These are phyloP conservation scores for Myotis myotis DNA, from an alignment of 2,797 vertebrate genomes.

Conservation along the genomic window DNA sequence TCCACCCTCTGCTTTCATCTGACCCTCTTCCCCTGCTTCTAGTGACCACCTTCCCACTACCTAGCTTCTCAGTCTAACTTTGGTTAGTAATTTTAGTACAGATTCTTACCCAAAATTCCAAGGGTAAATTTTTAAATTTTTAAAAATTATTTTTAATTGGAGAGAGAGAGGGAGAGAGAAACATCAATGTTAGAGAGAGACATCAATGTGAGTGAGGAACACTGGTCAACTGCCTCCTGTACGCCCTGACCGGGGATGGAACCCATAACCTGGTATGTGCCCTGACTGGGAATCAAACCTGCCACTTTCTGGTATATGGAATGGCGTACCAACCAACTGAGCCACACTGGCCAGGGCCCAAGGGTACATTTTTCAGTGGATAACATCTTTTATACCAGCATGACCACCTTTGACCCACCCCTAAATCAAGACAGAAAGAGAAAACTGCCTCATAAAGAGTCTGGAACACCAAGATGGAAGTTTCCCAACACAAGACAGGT, in stretches of 20 bases:
- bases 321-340: no score
- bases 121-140: background rate
- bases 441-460: background rate
- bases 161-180: no score
- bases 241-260: no score
- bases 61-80: background rate
- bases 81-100: background rate
- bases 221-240: no score
- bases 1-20: background rate
- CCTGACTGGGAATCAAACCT: no score
- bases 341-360: background rate
- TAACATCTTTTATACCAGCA: background rate
- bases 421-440: conserved; percentile 17
- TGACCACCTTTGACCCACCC: background rate
- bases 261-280: no score
- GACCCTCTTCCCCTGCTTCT: no score
- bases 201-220: no score
- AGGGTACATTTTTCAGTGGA: background rate
- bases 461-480: background rate
- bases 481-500: background rate
- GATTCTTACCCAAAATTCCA: background rate
- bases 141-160: no score
- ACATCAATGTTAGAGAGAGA: no score
- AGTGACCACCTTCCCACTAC: background rate
- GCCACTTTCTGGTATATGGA: no score